Conservation (phyloP, 1,140 invertebrate species). For the Papilio polyxenes region DNA sequence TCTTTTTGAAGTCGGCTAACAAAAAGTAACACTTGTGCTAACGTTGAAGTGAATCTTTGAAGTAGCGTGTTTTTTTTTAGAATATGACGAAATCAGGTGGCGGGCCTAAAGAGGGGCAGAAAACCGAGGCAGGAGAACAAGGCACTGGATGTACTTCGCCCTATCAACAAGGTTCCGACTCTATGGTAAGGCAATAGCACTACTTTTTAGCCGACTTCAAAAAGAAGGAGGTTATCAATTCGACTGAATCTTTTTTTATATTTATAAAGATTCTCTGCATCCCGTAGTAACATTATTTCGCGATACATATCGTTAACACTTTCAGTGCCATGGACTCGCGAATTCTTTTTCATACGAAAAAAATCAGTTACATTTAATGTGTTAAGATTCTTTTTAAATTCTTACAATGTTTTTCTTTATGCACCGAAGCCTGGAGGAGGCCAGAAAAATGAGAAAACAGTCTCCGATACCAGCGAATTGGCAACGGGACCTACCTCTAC, state of each 20-base stretch:
- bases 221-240: too few species aligned
- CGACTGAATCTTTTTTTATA: too few species aligned
- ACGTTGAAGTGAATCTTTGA: neutral
- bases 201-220: too few species aligned
- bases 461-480: neutral
- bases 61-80: conserved; percentile 61
- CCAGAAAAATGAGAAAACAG: conserved; percentile 1
- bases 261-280: neutral
- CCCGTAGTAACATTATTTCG: too few species aligned
- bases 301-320: too few species aligned
- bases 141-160: conserved; percentile 38
- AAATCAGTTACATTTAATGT: neutral
- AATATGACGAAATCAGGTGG: conserved; percentile 69
- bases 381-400: neutral
- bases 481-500: neutral
- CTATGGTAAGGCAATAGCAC: neutral
- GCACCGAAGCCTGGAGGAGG: neutral
- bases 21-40: neutral
- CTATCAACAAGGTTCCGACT: neutral
- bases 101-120: conserved; percentile 47
- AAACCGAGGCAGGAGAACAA: conserved; percentile 47
- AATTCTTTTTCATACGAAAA: neutral
- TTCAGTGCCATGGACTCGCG: too few species aligned
- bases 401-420: neutral
- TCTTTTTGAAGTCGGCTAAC: too few species aligned